phyloP scores from a whole-genome alignment of 2,888 invertebrate species.

The Teleogryllus oceanicus region DNA sequence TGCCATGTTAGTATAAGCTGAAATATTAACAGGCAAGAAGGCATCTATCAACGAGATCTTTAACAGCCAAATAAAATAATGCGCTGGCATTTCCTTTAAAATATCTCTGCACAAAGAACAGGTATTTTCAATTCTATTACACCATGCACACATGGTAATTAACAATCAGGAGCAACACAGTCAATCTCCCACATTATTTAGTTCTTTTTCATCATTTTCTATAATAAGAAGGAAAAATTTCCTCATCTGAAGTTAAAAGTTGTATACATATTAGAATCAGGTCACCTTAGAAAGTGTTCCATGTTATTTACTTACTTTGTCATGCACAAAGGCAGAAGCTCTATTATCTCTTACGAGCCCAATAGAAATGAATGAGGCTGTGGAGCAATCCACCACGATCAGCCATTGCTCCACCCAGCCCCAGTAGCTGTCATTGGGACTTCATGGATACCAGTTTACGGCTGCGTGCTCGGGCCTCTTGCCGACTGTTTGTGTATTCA shows the following conservation, averaged over 20 bases:
- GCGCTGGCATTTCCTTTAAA: background rate
- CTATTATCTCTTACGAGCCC: slow-evolving; percentile 37
- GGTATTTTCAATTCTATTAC: background rate
- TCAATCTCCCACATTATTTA: background rate
- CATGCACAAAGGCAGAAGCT: background rate
- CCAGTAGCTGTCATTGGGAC: slow-evolving; percentile 73
- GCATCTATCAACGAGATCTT: slow-evolving; percentile 18
- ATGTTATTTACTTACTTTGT: background rate
- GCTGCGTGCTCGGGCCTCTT: slow-evolving; percentile 75
- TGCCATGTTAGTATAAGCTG: slow-evolving; percentile 10
- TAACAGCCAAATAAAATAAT: background rate
- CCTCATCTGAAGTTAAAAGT: background rate
- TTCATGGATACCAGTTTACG: slow-evolving; percentile 78
- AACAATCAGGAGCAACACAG: background rate
- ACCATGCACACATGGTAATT: background rate
- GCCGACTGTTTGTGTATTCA: slow-evolving; percentile 82
- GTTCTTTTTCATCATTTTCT: background rate
- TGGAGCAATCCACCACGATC: slow-evolving; percentile 35
- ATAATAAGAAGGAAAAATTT: background rate
- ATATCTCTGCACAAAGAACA: background rate
- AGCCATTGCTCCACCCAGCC: slow-evolving; percentile 41
- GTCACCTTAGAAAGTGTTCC: background rate
- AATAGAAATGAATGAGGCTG: slow-evolving; percentile 37
- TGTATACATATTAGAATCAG: slow-evolving; percentile 11
- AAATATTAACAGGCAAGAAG: slow-evolving; percentile 18